phyloP scores from a whole-genome alignment of 2,113 vertebrate species.

The Fulmarus glacialis region DNA sequence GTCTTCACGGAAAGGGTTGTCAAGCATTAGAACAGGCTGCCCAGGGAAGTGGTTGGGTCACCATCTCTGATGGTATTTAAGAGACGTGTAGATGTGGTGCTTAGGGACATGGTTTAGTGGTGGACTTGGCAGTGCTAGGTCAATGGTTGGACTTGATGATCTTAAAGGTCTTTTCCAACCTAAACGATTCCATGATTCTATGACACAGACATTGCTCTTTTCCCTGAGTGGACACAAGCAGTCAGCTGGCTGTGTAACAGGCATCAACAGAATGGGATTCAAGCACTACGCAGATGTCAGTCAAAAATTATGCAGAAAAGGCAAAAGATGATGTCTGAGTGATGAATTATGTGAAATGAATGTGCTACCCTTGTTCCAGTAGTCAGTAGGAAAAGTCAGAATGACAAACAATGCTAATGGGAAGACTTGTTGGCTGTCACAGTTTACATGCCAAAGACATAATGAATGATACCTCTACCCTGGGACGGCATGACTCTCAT shows the following conservation, averaged over 20 bases:
- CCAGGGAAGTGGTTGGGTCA: no score
- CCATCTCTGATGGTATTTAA: no score
- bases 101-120: no score
- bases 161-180: no score
- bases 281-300: background rate
- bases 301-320: background rate
- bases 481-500: rapidly evolving
- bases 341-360: background rate
- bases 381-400: background rate
- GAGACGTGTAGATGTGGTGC: no score
- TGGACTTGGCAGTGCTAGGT: no score
- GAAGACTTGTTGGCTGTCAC: background rate
- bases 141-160: no score
- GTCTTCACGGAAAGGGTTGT: no score
- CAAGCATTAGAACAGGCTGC: no score
- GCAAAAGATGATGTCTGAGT: background rate
- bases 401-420: background rate
- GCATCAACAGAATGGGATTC: background rate
- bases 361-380: background rate
- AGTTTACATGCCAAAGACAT: background rate
- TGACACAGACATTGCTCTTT: background rate
- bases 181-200: no score
- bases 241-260: background rate
- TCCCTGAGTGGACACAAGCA: background rate
- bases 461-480: background rate